Conservation (phyloP, 2,888 invertebrate species). For the Timema cristinae region DNA sequence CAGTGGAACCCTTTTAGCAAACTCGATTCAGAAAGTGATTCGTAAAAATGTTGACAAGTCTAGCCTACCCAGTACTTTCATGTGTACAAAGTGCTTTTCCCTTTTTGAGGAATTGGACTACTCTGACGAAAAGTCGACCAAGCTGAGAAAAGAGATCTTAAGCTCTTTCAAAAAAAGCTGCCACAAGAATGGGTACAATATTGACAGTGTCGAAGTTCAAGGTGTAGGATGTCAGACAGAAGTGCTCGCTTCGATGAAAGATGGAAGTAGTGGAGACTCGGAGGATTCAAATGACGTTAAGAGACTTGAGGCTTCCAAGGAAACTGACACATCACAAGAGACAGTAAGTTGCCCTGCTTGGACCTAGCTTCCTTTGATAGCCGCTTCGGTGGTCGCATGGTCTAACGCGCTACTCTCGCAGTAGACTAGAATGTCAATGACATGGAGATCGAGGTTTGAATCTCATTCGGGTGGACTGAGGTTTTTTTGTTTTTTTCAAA, state of each 20-base stretch:
- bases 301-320: background rate
- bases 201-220: conserved; percentile 24
- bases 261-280: conserved; percentile 15
- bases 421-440: too few species aligned
- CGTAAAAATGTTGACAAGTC: conserved; percentile 24
- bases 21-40: conserved; percentile 32
- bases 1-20: conserved; percentile 31
- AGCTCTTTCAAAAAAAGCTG: conserved; percentile 27
- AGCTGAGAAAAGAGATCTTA: conserved; percentile 30
- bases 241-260: conserved; percentile 15
- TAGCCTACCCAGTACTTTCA: conserved; percentile 26
- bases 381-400: too few species aligned
- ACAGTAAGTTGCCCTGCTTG: background rate
- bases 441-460: too few species aligned
- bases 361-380: too few species aligned
- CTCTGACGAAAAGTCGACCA: conserved; percentile 31
- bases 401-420: too few species aligned
- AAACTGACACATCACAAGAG: background rate
- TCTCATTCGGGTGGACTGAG: too few species aligned
- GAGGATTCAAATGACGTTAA: conserved; percentile 24
- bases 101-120: conserved; percentile 34
- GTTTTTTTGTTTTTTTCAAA: too few species aligned
- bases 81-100: conserved; percentile 33
- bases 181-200: conserved; percentile 26
- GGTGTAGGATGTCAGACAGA: conserved; percentile 33